Evolutionary conservation across 2,888 invertebrate species (phyloP).

Genomic region (Cataglyphis cursor): DNA sequence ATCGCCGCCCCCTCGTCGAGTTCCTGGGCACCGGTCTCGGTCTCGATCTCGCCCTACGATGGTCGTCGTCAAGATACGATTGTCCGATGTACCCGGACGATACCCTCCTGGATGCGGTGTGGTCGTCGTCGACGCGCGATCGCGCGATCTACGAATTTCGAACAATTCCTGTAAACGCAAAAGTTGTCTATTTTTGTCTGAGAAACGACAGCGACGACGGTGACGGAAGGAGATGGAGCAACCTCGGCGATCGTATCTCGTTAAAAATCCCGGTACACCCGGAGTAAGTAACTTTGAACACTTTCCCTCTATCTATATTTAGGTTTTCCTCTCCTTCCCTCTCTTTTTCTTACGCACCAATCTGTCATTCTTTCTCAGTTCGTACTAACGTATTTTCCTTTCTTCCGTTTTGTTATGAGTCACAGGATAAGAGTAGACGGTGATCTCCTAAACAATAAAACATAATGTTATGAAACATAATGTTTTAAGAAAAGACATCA

Average conservation of each 20-base stretch:
- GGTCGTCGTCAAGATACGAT: conserved; percentile 72
- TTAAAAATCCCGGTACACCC: conserved; percentile 64
- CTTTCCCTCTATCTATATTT: conserved; percentile 2
- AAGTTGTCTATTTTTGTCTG: conserved; percentile 82
- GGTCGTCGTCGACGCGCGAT: conserved; percentile 63
- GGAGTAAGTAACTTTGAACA: conserved; percentile 75
- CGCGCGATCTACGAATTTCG: conserved; percentile 76
- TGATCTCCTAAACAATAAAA: not conserved
- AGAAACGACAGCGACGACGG: conserved; percentile 66
- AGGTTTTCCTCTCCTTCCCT: not conserved
- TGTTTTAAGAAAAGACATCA: not conserved
- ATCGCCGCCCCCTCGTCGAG: conserved; percentile 58
- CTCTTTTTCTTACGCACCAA: not conserved
- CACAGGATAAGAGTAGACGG: not conserved
- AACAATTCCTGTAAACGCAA: conserved; percentile 71
- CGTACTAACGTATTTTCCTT: not conserved
- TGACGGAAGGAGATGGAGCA: conserved; percentile 72
- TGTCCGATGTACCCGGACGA: conserved; percentile 69
- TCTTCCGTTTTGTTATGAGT: not conserved
- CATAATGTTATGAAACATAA: not conserved
- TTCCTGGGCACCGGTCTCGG: conserved; percentile 75
- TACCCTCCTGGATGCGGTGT: conserved; percentile 69
- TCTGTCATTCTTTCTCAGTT: not conserved
- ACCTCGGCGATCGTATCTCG: conserved; percentile 78
- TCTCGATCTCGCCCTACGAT: conserved; percentile 72